phyloP scores from a whole-genome alignment of 2,113 vertebrate species.

The Grantiella picta region DNA sequence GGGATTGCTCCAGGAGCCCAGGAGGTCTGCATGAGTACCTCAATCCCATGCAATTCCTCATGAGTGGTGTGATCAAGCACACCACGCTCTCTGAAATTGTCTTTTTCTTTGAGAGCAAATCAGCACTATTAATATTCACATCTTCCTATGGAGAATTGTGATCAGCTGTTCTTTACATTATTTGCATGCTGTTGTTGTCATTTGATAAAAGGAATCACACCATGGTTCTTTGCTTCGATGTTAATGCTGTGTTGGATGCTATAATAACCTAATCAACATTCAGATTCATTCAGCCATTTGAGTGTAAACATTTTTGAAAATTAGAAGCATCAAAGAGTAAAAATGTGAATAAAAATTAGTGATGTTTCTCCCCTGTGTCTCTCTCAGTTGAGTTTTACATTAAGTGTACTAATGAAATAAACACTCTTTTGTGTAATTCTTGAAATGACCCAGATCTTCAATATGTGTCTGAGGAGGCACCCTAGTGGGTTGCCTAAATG shows the following conservation, averaged over 20 bases:
- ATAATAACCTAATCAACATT: conserved; percentile 46
- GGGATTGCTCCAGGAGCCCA: not conserved
- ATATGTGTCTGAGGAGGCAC: not conserved
- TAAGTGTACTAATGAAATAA: conserved; percentile 49
- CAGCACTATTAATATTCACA: not conserved
- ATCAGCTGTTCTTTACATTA: conserved; percentile 24
- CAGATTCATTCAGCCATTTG: conserved; percentile 22
- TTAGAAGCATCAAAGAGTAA: conserved; percentile 46
- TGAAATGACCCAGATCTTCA: conserved; percentile 10
- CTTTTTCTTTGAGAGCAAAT: conserved; percentile 1
- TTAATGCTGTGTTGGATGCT: conserved; percentile 1
- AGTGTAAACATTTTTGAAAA: conserved; percentile 22
- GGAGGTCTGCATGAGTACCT: not conserved
- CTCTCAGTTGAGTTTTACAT: not conserved
- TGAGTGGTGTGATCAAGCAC: not conserved
- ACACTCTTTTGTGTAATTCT: conserved; percentile 34
- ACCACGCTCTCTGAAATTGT: not conserved
- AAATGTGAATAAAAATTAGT: conserved; percentile 43
- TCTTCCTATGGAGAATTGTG: conserved; percentile 21
- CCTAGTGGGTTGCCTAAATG: not conserved
- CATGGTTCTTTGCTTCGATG: not conserved
- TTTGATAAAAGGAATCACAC: conserved; percentile 42
- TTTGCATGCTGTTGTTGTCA: conserved; percentile 28
- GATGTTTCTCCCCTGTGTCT: conserved; percentile 47
- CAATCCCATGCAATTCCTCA: not conserved